These are phyloP conservation scores for Illadopsis cleaveri DNA, from an alignment of 2,113 vertebrate species.

Conservation along the genomic window DNA sequence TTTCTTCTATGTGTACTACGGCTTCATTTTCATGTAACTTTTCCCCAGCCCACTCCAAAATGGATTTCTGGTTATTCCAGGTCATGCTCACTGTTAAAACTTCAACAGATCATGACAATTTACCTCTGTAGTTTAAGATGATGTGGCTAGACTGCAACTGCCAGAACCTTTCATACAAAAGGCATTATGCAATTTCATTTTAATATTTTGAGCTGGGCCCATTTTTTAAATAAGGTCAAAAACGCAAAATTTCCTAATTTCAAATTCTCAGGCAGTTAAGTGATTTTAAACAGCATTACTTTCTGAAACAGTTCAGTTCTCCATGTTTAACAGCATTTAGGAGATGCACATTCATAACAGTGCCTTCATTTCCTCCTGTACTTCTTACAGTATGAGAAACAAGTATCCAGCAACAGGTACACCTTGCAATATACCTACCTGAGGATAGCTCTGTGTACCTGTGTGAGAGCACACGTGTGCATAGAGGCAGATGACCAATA, in stretches of 20 bases:
- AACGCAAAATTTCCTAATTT: not conserved
- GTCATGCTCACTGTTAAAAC: not conserved
- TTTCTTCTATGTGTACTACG: not conserved
- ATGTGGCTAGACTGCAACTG: not conserved
- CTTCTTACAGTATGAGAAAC: not conserved
- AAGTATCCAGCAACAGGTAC: not conserved
- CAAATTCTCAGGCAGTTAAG: not conserved
- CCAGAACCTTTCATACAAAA: not conserved
- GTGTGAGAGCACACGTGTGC: fast-evolving
- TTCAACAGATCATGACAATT: not conserved
- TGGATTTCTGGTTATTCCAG: not conserved
- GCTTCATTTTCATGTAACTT: not conserved
- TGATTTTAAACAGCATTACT: not conserved
- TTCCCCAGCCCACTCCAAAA: not conserved
- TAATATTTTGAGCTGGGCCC: not conserved
- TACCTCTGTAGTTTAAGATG: not conserved
- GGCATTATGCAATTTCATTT: not conserved
- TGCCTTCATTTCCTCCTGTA: not conserved
- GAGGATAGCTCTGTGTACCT: not conserved
- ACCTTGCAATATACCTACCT: not conserved
- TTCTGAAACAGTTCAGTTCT: not conserved
- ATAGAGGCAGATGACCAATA: not conserved
- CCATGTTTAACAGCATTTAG: not conserved
- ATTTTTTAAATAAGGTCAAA: not conserved
- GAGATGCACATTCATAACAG: fast-evolving